Base-by-base conservation (phyloP, 2,113 vertebrate genomes). In the Hyaena hyaena region DNA sequence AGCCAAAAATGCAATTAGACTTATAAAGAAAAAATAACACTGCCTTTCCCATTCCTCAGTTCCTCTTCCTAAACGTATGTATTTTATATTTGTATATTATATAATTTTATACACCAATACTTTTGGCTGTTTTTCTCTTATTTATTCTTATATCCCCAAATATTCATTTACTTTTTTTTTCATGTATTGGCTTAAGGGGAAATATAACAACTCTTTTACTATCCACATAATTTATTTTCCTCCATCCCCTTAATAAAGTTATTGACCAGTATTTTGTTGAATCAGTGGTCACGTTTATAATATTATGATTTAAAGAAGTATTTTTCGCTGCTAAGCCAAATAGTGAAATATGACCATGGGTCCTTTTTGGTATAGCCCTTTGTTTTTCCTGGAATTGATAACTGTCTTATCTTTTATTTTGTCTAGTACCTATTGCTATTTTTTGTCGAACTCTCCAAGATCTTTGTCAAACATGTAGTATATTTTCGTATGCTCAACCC, bases 381-480 rank as follows among this genome's bases (percentile, higher is more conserved):
- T 92, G 43, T 53, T 94, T 96, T 82, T 68, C 86, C 45, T 88
- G 21, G 77, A 76, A 50, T 91, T 93, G 69, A 76, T 79, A 65
- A 76, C 7, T 39, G 3, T 48, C 9, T 88, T 92, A 15, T 24
- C 69, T 94, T 97, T 95, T 80, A 63, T 85, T 88, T 91, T 88
- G 55, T 91, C 65, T 91, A 31, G 19, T 53, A 31, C 17, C 39
- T 76, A 10, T 65, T 88, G 24, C 12, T 91, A 12, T 16, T 43
- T 95, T 90, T 45, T 68, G 14, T 35, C 55, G 26, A 63, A 35
- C 28, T 53, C 69, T 68, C 24, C 12, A 71, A 0, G 88, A 85
- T 77, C 74, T 89, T 55, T 76, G 50, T 81, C 39, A 53, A 24
- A 28, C 33, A 19, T 39, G 12, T 63, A 55, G 53, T 68, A 10